phyloP scores from a whole-genome alignment of 1,140 invertebrate genomes.

The Dendrolimus punctatus region DNA sequence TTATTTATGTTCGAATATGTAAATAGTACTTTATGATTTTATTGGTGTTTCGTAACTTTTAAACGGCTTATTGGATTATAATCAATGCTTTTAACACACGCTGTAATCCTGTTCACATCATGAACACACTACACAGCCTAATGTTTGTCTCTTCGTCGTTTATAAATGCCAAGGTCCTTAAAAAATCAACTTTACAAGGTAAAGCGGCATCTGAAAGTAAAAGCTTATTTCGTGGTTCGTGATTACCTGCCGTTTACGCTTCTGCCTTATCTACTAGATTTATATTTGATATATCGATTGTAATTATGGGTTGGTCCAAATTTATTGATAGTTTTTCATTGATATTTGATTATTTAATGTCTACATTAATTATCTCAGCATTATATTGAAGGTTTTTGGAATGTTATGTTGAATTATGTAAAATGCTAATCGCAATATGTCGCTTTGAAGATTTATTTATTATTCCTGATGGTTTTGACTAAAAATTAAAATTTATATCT shows the following conservation, averaged over 20 bases:
- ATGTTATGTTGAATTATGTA: too few species aligned
- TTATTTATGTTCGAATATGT: slow-evolving; percentile 2
- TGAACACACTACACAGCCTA: slow-evolving; percentile 6
- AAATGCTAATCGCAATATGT: too few species aligned
- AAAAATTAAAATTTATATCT: too few species aligned
- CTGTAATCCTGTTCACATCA: slow-evolving; percentile 14
- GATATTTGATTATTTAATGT: too few species aligned
- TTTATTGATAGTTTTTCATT: too few species aligned
- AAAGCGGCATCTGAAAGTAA: slow-evolving; percentile 19
- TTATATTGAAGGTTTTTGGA: too few species aligned
- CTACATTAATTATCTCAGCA: too few species aligned
- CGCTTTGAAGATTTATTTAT: too few species aligned
- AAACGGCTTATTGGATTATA: slow-evolving; percentile 26
- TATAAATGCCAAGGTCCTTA: slow-evolving; percentile 42
- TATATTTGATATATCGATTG: neutral
- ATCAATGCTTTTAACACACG: slow-evolving; percentile 19
- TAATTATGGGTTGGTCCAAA: neutral
- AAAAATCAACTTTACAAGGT: slow-evolving; percentile 22
- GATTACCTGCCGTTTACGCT: neutral
- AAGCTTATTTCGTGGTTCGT: slow-evolving; percentile 8
- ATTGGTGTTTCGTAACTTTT: slow-evolving; percentile 12
- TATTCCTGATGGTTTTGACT: too few species aligned
- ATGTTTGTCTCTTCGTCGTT: slow-evolving; percentile 32
- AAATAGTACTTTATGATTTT: neutral
- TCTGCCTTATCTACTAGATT: neutral